Base-by-base conservation (phyloP, 2,113 vertebrate genomes). In the Hippocampus guttulatus region DNA sequence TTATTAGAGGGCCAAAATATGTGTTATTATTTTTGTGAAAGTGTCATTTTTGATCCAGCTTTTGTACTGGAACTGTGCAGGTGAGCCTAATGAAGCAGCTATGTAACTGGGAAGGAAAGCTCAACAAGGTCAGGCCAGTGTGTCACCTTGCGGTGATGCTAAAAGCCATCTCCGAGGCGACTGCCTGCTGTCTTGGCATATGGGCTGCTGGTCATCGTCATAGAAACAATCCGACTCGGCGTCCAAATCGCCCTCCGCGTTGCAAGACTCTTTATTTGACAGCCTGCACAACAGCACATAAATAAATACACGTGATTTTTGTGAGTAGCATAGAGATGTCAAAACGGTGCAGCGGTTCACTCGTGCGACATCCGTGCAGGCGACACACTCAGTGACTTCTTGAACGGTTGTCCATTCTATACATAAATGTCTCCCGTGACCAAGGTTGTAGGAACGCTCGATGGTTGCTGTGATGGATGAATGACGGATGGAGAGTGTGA, bases 111-210 rank as follows among this genome's bases (percentile, higher is more conserved):
- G 16, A 63, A 63, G 3, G 61, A 41, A 41, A 63, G 30, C 16
- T 20, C 6, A 18, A 3, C 27, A 27, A 27, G 23, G 23, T 74
- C 45, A 45, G 47, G 14, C 21, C n/a, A 74, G 23, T 55, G 20
- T 30, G 91, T 94, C 84, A 98, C 96, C 78, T 90, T 95, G 91
- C 63, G 96, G 95, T 71, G 95, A 95, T 75, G 95, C 94, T 81
- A 97, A 91, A 79, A 97, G 91, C 80, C 95, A 93, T 90, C 93
- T 93, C 84, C 93, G 93, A 2, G 95, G 95, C 41, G 95, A 96
- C 65, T 91, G 89, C 78, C 88, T 92, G 45, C 90, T 87, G 40
- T 95, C 94, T 20, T 92, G 93, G 85, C 85, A 92, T 52, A 91
- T 77, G 1, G 82, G 87, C 8, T 92, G 91, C 75, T 98, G 94